Evolutionary conservation across 1,140 invertebrate species (phyloP).

Genomic region (Portunus trituberculatus): DNA sequence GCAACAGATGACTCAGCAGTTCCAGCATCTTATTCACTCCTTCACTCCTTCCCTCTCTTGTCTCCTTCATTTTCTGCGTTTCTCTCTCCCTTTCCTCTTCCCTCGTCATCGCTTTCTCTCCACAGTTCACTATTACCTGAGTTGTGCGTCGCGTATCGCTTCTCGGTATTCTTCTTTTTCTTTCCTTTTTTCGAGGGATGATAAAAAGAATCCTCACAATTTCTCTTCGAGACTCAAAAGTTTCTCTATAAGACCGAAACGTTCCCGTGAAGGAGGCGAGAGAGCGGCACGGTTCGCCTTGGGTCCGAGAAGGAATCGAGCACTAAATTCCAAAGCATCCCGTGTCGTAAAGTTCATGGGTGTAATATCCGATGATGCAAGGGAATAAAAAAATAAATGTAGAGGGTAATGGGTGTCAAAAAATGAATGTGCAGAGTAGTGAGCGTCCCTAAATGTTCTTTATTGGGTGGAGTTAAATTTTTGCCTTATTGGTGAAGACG

Average conservation of each 20-base stretch:
- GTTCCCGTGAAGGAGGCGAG: neutral
- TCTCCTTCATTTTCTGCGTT: neutral
- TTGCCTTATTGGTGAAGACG: too few relatives aligned
- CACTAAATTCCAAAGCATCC: neutral
- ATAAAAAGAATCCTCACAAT: neutral
- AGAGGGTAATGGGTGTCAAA: too few relatives aligned
- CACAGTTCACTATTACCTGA: neutral
- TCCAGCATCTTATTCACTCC: neutral
- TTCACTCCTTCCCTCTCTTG: neutral
- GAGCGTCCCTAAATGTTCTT: neutral
- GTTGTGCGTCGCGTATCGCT: neutral
- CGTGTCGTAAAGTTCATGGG: neutral
- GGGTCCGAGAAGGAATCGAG: neutral
- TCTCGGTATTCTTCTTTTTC: neutral
- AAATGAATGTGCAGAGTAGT: neutral
- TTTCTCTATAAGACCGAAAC: conserved; percentile 14
- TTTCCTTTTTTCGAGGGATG: neutral
- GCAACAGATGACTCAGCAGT: too few relatives aligned
- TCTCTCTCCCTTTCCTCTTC: neutral
- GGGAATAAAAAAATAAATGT: neutral
- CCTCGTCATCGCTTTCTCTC: neutral
- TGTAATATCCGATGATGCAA: conserved; percentile 12
- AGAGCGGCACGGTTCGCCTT: neutral
- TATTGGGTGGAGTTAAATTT: too few relatives aligned
- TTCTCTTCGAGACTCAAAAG: neutral